Evolutionary conservation across 2,797 vertebrate genomes (phyloP).

Genomic region (Chrysocyon brachyurus): DNA sequence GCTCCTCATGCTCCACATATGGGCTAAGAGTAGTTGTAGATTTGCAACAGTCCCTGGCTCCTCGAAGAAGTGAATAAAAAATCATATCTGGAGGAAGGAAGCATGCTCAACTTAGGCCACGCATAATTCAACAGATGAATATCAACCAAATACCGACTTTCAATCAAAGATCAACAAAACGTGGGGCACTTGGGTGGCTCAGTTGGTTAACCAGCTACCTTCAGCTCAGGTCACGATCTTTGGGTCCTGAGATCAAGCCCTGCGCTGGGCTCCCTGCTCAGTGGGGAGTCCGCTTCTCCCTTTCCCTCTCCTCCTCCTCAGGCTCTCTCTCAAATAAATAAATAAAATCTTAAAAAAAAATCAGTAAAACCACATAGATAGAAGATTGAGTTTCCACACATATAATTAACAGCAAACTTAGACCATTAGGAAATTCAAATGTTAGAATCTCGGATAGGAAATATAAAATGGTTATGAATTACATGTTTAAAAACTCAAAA

Average conservation of each 20-base stretch:
- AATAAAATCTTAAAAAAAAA: not conserved
- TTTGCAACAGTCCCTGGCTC: not conserved
- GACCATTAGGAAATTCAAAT: not conserved
- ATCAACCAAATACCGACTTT: not conserved
- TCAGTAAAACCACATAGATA: not conserved
- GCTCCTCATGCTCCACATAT: not conserved
- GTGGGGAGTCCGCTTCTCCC: too few species aligned
- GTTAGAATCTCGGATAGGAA: not conserved
- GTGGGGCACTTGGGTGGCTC: too few species aligned
- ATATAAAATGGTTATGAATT: not conserved
- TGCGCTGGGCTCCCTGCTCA: too few species aligned
- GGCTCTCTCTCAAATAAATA: too few species aligned
- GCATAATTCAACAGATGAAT: not conserved
- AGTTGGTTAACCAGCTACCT: too few species aligned
- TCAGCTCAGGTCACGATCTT: too few species aligned
- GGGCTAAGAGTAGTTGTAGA: not conserved
- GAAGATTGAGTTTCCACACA: not conserved
- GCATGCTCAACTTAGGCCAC: not conserved
- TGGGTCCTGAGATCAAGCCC: too few species aligned
- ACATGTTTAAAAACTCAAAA: not conserved
- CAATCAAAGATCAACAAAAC: not conserved
- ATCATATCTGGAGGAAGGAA: not conserved
- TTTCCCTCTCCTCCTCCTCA: too few species aligned
- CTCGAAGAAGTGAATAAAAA: not conserved
- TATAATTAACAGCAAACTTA: not conserved